Percentiles rank a stretch among this genome's conserved stretches.
Conservation (phyloP, 2,888 invertebrate genomes). For the Oeneis ivallda region DNA sequence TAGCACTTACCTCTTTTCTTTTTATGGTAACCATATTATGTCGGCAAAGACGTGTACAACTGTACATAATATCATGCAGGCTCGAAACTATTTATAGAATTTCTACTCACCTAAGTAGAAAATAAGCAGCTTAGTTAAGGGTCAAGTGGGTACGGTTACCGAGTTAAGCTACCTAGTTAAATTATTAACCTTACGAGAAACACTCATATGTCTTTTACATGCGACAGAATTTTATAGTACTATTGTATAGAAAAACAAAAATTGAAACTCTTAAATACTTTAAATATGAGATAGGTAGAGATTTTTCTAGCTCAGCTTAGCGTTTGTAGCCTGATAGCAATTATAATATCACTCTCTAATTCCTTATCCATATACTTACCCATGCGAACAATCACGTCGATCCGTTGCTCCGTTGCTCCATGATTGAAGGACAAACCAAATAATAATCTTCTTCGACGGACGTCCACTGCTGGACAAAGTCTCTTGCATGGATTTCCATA, state of each 20-base stretch:
- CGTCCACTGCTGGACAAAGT: too few relatives aligned
- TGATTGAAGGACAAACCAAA: too few relatives aligned
- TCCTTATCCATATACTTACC: too few relatives aligned
- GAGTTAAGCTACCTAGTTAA: constrained; percentile 28
- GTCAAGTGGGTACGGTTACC: constrained; percentile 23
- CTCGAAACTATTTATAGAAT: neutral
- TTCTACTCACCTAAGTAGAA: constrained; percentile 16
- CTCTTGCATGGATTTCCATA: too few relatives aligned
- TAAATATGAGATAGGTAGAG: neutral
- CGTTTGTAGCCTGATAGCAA: too few relatives aligned
- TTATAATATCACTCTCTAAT: too few relatives aligned
- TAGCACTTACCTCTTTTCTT: neutral
- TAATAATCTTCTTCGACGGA: too few relatives aligned
- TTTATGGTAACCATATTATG: neutral
- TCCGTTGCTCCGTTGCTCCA: too few relatives aligned
- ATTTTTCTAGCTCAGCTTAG: neutral
- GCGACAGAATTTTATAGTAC: neutral
- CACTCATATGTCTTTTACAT: constrained; percentile 10
- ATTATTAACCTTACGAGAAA: constrained; percentile 25
- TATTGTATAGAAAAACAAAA: neutral
- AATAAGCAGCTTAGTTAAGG: constrained; percentile 18
- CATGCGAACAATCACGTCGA: too few relatives aligned
- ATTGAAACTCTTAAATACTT: neutral
- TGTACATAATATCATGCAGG: neutral
- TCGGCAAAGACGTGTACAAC: neutral